phyloP scores from a whole-genome alignment of 92 coral and sea anemone genomes.

The Parazoanthus darwini region DNA sequence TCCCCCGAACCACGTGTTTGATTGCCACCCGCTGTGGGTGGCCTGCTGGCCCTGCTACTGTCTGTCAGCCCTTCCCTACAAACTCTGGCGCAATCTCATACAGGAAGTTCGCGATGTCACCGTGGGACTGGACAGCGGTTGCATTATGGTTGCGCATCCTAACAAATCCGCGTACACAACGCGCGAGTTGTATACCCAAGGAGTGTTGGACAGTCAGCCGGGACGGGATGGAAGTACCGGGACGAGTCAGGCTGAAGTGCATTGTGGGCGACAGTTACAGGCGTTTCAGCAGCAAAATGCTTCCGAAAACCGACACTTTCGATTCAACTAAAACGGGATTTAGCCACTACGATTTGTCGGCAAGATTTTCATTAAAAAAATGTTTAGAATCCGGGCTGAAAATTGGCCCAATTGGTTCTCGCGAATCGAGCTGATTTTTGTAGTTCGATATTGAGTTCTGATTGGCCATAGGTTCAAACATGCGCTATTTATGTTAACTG shows the following conservation, averaged over 20 bases:
- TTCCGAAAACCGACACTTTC: too few relatives aligned
- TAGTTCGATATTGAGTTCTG: too few relatives aligned
- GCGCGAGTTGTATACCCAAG: constrained; percentile 47
- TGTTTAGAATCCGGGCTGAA: too few relatives aligned
- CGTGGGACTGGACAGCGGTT: constrained; percentile 59
- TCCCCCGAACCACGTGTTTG: constrained; percentile 78
- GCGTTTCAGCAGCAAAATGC: background rate
- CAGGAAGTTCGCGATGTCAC: constrained; percentile 64
- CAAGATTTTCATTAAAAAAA: too few relatives aligned
- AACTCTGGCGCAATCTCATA: constrained; percentile 74
- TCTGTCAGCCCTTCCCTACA: constrained; percentile 81
- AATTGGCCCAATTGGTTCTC: too few relatives aligned
- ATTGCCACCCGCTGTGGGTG: constrained; percentile 88
- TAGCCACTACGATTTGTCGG: too few relatives aligned
- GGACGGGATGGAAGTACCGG: background rate
- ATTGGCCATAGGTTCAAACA: too few relatives aligned
- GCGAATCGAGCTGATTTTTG: too few relatives aligned
- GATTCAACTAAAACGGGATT: too few relatives aligned
- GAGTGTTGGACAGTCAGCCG: constrained; percentile 46
- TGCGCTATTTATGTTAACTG: too few relatives aligned
- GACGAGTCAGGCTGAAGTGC: background rate
- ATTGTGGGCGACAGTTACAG: background rate
- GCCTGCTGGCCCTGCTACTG: constrained; percentile 90
- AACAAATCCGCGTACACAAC: constrained; percentile 36
- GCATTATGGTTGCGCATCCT: constrained; percentile 50